A percentile compares a stretch with the other conserved stretches of the same genome.
phyloP scores from a whole-genome alignment of 2,797 vertebrate species.

The Leptodactylus fallax region DNA sequence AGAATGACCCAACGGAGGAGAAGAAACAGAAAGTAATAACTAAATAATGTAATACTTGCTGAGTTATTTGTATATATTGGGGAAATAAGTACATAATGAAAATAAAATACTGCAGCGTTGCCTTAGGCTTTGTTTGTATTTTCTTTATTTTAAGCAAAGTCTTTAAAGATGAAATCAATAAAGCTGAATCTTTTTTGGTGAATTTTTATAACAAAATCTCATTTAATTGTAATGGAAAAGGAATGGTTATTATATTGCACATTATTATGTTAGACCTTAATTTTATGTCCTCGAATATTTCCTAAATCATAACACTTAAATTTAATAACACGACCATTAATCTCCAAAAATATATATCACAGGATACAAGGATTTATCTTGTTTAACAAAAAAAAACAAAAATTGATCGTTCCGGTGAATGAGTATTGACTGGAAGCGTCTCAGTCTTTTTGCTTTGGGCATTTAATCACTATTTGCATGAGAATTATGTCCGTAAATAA shows the following conservation, averaged over 20 bases:
- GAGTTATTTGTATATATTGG: no score
- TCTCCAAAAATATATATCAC: constrained; percentile 3
- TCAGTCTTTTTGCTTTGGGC: not conserved
- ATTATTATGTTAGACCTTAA: not conserved
- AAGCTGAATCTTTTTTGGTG: not conserved
- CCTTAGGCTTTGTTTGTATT: no score
- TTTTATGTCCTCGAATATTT: not conserved
- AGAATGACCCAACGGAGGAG: no score
- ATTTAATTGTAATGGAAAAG: not conserved
- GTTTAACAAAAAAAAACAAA: not conserved
- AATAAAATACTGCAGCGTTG: no score
- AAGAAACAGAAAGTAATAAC: no score
- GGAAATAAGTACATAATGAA: no score
- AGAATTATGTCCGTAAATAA: not conserved
- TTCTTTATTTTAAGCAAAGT: not conserved
- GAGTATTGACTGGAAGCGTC: not conserved
- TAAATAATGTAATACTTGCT: no score
- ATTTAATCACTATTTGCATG: not conserved
- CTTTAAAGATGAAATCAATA: not conserved
- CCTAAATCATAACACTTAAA: not conserved
- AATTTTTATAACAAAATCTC: not conserved
- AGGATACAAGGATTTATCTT: not conserved
- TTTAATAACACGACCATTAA: not conserved
- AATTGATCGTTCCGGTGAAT: not conserved
- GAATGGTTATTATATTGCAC: no score